phyloP scores from a whole-genome alignment of 2,888 invertebrate species.

The Portevinia maculata region DNA sequence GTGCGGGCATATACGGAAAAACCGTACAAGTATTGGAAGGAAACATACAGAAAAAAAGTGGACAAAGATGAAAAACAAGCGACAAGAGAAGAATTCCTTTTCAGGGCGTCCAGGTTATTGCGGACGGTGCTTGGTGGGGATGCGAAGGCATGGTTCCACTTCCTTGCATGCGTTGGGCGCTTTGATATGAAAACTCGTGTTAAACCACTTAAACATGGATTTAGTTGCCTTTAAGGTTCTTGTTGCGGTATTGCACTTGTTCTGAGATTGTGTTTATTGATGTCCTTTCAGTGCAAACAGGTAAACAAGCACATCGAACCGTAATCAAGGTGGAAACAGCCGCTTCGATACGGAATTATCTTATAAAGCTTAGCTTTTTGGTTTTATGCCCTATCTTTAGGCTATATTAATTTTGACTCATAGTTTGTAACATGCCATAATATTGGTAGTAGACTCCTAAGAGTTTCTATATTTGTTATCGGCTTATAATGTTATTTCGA shows the following conservation, averaged over 20 bases:
- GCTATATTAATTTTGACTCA: too few relatives aligned
- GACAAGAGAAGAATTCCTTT: constrained; percentile 60
- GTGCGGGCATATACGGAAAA: constrained; percentile 49
- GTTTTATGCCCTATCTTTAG: too few relatives aligned
- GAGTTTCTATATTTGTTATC: too few relatives aligned
- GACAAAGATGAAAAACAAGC: constrained; percentile 13
- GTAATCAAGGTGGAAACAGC: too few relatives aligned
- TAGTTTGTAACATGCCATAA: too few relatives aligned
- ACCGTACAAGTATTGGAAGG: constrained; percentile 20
- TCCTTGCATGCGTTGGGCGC: constrained; percentile 25
- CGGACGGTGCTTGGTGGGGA: constrained; percentile 10
- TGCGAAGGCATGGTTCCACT: constrained; percentile 6
- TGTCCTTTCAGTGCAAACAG: constrained; percentile 9
- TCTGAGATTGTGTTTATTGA: constrained; percentile 25
- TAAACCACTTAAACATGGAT: constrained; percentile 69
- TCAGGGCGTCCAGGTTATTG: constrained; percentile 63
- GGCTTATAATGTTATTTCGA: too few relatives aligned
- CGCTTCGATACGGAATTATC: too few relatives aligned
- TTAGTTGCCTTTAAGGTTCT: constrained; percentile 56
- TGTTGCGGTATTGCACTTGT: constrained; percentile 53
- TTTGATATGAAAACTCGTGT: constrained; percentile 61
- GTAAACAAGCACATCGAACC: background rate
- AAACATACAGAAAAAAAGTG: constrained; percentile 19
- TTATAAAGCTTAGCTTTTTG: too few relatives aligned
- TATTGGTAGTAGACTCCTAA: too few relatives aligned